Conservation (phyloP, 2,888 invertebrate species). For the Vandiemenella viatica region DNA sequence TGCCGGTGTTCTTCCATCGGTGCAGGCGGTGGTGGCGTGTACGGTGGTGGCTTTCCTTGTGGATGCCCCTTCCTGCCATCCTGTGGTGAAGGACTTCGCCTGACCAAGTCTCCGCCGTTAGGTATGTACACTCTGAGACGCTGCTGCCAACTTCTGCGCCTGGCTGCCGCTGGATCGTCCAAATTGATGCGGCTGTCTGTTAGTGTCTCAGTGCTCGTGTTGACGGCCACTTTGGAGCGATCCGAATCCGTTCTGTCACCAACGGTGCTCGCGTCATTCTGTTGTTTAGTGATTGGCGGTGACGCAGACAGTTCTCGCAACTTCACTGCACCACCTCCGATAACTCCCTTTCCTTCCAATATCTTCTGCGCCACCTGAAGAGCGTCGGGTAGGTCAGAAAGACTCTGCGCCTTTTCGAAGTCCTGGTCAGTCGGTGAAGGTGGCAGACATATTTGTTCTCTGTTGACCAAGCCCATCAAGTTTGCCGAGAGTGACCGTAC, state of each 20-base stretch:
- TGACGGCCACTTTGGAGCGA: conserved; percentile 2
- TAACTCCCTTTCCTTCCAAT: conserved; percentile 26
- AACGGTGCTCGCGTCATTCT: neutral
- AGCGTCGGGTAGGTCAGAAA: conserved; percentile 38
- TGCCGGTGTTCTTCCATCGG: neutral
- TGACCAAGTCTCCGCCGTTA: conserved; percentile 21
- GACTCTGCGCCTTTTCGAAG: conserved; percentile 44
- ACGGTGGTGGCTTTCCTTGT: neutral
- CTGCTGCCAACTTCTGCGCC: conserved; percentile 17
- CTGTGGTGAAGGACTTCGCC: too few relatives aligned
- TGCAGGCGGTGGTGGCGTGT: neutral
- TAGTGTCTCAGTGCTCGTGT: conserved; percentile 25
- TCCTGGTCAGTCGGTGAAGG: conserved; percentile 28
- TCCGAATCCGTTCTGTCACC: conserved; percentile 1
- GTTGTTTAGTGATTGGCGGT: too few relatives aligned
- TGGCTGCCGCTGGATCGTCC: too few relatives aligned
- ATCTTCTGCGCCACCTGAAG: conserved; percentile 31
- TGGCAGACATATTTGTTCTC: conserved; percentile 18
- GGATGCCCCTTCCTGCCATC: neutral
- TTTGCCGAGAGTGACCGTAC: conserved; percentile 72
- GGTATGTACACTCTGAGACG: conserved; percentile 21
- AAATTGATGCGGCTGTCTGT: conserved; percentile 26
- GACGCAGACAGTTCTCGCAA: neutral
- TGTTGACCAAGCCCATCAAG: conserved; percentile 57
- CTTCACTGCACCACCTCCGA: conserved; percentile 11